Base-by-base conservation (phyloP, 2,888 invertebrate species). In the Trypoxylon attenuatum region DNA sequence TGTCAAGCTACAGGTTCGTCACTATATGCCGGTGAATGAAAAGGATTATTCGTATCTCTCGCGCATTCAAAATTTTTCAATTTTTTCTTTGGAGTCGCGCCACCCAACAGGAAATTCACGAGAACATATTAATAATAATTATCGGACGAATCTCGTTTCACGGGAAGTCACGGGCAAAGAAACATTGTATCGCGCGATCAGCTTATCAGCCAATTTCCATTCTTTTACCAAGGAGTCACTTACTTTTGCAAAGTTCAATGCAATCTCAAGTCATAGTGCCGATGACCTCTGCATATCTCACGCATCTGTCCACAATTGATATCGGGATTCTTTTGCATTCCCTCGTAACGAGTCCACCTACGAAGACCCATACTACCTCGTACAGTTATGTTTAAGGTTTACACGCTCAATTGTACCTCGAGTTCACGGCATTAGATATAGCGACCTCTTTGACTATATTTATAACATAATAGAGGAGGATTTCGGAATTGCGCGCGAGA, bases 161-260 rank as follows among this genome's bases (percentile, higher is more conserved):
- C 41, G 0, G 5, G n/a, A 5, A 5, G 18, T 13, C 15, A 16
- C 2, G 13, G 2, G n/a, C n/a, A n/a, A n/a, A 5, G 10, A 5
- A 23, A 8, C n/a, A 22, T 46, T 16, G 15, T 8, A 16, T 21
- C 22, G 6, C 6, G 21, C 18, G 5, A 10, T 16, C 19, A 22
- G n/a, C n/a, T 4, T n/a, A 15, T 23, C 23, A n/a, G 19, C 10
- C 1, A 1, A 3, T 16, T 43, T 13, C 1, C 6, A 43, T 21
- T 16, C 0, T 21, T 29, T 13, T 4, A 18, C 39, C 10, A 41
- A 50, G 23, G 43, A 50, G 21, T 0, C 10, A 51, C 49, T 54
- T 60, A 68, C 55, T 67, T 67, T 49, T 67, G 22, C 42, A 60
- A 67, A 39, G 55, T 52, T 52, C 51, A 56, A 67, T 10, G 60